Evolutionary conservation across 2,797 vertebrate species (phyloP), one percentile per base, ranked within the genome.

Genomic region (Oceanodroma leucorhoa): DNA sequence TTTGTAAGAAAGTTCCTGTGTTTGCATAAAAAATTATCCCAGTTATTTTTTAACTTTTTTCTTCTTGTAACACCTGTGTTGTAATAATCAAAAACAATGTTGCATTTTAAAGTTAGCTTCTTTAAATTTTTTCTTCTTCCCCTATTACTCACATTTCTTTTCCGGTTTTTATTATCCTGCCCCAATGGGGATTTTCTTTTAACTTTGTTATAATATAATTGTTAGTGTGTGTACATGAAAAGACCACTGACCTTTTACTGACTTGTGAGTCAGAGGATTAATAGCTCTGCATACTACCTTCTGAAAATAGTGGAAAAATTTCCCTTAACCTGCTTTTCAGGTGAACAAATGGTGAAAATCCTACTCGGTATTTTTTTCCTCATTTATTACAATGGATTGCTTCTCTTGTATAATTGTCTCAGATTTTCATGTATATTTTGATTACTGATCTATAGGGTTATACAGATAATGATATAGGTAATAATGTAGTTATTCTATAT

Each of bases 131-230:
- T 90, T 87, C 58, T 93, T 82, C 90, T 91, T 96, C 76, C 70
- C 53, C 30, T 82, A 16, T 93, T 95, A 90, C 70, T 95, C 90
- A 95, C 41, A 77, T 96, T 93, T 90, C 73, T 95, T 91, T 96
- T 97, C 95, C 51, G 48, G 73, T 93, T 96, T 94, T 94, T 94
- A 94, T 96, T 96, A 91, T 90, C 83, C 83, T 90, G 80, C 40
- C 80, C 73, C 83, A 73, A 29, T 80, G 85, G 91, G 91, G 80
- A 93, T 93, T 91, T 96, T 96, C 80, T 94, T 91, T 89, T 87
- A 93, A 88, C 93, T 94, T 95, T 93, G 55, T 91, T 88, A 58
- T 90, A 93, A 72, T 89, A 73, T 95, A 87, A 81, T 86, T 89
- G 82, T 83, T 89, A 70, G 65, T 1, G 24, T 84, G 67, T 53